Evolutionary conservation across 2,113 vertebrate species (phyloP).

Genomic region (Dasyornis broadbenti): DNA sequence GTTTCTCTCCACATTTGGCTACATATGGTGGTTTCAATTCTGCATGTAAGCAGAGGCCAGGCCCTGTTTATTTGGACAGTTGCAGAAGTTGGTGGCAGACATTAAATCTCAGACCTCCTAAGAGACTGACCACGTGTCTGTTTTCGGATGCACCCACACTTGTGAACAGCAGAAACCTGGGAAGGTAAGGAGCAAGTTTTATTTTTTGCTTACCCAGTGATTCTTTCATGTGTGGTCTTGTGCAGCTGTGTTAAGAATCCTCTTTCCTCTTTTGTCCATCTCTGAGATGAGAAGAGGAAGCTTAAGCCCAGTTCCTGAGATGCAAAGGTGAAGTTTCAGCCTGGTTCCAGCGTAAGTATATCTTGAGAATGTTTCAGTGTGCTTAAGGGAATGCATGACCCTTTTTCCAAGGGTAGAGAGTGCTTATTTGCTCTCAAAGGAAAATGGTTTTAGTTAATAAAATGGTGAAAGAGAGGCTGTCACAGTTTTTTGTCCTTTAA

Average conservation of each 20-base stretch:
- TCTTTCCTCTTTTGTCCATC: background rate
- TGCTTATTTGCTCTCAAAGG: background rate
- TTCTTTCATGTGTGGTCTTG: background rate
- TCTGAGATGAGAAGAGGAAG: background rate
- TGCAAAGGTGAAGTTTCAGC: background rate
- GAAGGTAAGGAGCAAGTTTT: background rate
- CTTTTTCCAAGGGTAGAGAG: background rate
- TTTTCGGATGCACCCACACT: background rate
- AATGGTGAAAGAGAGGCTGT: background rate
- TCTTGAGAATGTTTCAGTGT: background rate
- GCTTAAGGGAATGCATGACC: background rate
- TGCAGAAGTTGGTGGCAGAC: background rate
- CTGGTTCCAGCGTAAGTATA: background rate
- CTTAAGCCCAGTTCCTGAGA: background rate
- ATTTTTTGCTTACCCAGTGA: background rate
- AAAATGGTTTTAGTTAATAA: background rate
- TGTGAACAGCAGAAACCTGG: background rate
- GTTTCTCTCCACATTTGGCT: background rate
- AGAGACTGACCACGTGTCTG: background rate
- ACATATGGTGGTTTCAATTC: background rate
- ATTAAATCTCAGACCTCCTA: background rate
- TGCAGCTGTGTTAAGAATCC: background rate
- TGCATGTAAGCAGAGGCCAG: background rate
- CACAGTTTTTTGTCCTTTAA: background rate
- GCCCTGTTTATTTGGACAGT: background rate